A percentile compares a stretch with the other conserved stretches of the same genome.
Conservation (phyloP, 2,888 invertebrate genomes). For the Allophyes oxyacanthae region DNA sequence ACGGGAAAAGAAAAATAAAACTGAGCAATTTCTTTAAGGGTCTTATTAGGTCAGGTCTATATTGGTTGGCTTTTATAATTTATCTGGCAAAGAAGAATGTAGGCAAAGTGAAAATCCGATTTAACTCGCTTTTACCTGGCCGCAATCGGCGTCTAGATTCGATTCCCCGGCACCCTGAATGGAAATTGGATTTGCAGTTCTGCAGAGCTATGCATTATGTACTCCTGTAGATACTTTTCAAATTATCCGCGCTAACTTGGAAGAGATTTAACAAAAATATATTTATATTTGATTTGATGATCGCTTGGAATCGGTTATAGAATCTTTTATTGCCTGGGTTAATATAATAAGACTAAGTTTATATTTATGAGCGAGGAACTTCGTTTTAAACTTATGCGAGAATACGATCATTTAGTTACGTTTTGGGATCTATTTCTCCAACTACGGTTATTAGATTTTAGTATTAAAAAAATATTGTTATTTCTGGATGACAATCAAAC, state of each 20-base stretch:
- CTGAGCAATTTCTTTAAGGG: neutral
- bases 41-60: conserved; percentile 38
- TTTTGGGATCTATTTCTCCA: too few species aligned
- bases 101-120: conserved; percentile 77
- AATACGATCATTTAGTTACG: too few species aligned
- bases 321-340: conserved; percentile 15
- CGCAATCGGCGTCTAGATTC: conserved; percentile 83
- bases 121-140: conserved; percentile 79
- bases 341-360: too few species aligned
- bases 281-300: conserved; percentile 33
- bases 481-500: too few species aligned
- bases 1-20: neutral
- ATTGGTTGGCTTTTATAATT: conserved; percentile 62
- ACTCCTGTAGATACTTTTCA: conserved; percentile 71
- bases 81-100: conserved; percentile 63
- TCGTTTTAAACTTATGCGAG: too few species aligned
- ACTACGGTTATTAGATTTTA: too few species aligned
- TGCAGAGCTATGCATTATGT: conserved; percentile 79
- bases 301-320: conserved; percentile 5
- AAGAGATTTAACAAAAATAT: conserved; percentile 41
- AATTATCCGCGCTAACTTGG: conserved; percentile 64
- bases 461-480: too few species aligned
- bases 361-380: too few species aligned
- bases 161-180: conserved; percentile 78
- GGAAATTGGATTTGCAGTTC: conserved; percentile 84